Conservation (phyloP, 2,888 invertebrate species). For the Periphyllus acericola region DNA sequence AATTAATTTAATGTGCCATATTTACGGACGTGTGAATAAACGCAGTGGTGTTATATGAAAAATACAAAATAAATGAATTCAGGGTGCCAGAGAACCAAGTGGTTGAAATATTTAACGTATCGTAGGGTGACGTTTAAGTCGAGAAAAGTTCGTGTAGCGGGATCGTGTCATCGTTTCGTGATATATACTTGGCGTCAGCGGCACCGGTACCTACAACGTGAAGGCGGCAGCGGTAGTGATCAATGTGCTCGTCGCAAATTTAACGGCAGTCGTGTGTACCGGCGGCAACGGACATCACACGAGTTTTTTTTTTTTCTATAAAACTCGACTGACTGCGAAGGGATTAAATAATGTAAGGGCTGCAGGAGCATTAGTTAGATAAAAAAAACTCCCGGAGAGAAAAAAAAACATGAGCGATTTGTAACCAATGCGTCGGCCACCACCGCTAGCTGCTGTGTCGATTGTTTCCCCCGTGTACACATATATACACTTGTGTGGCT, state of each 20-base stretch:
- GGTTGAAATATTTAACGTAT: background rate
- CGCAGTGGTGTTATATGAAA: too few species aligned
- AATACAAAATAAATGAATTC: too few species aligned
- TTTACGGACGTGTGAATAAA: too few species aligned
- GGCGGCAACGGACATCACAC: background rate
- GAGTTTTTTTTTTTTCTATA: background rate
- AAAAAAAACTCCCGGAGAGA: background rate
- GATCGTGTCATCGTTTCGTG: background rate
- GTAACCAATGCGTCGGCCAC: background rate
- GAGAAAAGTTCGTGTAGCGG: background rate
- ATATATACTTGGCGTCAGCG: background rate
- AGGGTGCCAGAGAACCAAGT: too few species aligned
- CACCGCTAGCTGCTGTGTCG: background rate
- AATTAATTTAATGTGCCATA: too few species aligned
- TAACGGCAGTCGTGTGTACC: background rate
- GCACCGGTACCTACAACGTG: background rate
- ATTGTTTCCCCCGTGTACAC: background rate
- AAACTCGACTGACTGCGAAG: background rate
- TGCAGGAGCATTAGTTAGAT: background rate
- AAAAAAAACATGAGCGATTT: constrained; percentile 14
- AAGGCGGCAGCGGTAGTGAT: background rate
- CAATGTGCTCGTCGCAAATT: background rate
- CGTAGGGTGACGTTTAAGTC: background rate
- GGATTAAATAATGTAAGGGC: background rate
- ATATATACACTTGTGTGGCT: background rate